A percentile compares a stretch with the other conserved stretches of the same genome.
phyloP scores from a whole-genome alignment of 2,888 invertebrate genomes.

The Drosophila kanekoi region DNA sequence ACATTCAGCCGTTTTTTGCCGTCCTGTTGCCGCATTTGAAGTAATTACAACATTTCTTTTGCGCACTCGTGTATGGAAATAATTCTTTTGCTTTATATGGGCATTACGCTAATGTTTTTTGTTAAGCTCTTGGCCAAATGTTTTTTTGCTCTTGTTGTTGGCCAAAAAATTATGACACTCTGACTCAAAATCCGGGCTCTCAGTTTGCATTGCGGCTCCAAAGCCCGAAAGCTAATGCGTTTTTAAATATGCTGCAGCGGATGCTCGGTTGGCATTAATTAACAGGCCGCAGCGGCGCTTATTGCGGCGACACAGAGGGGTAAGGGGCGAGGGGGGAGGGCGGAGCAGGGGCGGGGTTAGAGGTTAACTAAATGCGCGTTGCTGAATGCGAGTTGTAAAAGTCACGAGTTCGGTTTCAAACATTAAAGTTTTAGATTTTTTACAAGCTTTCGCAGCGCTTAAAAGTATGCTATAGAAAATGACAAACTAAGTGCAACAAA shows the following conservation, averaged over 20 bases:
- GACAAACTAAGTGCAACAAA: too few relatives aligned
- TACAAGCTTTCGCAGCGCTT: not conserved
- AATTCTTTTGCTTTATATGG: slow-evolving; percentile 39
- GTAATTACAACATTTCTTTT: slow-evolving; percentile 65
- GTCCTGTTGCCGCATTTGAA: slow-evolving; percentile 48
- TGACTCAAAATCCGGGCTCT: slow-evolving; percentile 25
- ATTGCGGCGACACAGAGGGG: slow-evolving; percentile 26
- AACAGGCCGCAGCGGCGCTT: slow-evolving; percentile 50
- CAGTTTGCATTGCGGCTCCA: slow-evolving; percentile 41
- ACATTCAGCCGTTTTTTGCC: slow-evolving; percentile 6
- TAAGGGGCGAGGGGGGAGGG: too few relatives aligned
- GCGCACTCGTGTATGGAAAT: slow-evolving; percentile 32
- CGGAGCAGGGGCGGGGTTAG: not conserved
- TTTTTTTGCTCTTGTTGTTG: slow-evolving; percentile 7
- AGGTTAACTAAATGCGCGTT: slow-evolving; percentile 12
- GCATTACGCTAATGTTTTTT: slow-evolving; percentile 49
- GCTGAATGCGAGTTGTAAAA: not conserved
- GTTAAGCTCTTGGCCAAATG: slow-evolving; percentile 44
- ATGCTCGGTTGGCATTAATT: slow-evolving; percentile 67
- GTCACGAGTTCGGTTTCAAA: not conserved
- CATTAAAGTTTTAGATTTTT: not conserved
- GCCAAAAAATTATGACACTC: slow-evolving; percentile 52
- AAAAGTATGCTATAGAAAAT: not conserved
- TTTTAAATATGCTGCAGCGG: slow-evolving; percentile 78
- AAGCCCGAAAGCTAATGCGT: slow-evolving; percentile 67